Conservation (phyloP, 2,888 invertebrate genomes). For the Rhamphomyia laevipes region DNA sequence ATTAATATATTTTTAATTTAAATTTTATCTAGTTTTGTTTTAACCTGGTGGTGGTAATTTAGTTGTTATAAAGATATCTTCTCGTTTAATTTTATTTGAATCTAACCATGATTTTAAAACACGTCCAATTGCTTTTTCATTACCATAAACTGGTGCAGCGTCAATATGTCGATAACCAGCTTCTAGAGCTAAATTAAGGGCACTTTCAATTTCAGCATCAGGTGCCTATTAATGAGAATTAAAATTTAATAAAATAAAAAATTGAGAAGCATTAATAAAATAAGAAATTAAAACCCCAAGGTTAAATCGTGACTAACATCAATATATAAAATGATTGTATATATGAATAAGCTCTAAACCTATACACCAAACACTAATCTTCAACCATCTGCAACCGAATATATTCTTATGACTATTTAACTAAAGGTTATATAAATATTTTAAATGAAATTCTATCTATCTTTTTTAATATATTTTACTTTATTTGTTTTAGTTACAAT, state of each 20-base stretch:
- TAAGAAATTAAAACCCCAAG: conserved; percentile 6
- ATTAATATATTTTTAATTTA: too few relatives aligned
- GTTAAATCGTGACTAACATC: too few relatives aligned
- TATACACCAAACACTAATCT: too few relatives aligned
- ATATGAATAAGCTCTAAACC: too few relatives aligned
- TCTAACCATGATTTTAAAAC: conserved; percentile 60
- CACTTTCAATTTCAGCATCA: conserved; percentile 52
- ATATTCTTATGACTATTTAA: neutral
- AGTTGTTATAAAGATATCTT: conserved; percentile 74
- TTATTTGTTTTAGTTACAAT: too few relatives aligned
- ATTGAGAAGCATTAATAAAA: neutral
- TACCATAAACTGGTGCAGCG: conserved; percentile 64
- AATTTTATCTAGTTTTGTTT: too few relatives aligned
- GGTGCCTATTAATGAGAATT: conserved; percentile 43
- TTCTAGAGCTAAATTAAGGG: conserved; percentile 56
- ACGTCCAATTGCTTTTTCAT: conserved; percentile 63
- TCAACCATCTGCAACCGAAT: too few relatives aligned
- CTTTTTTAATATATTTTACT: too few relatives aligned
- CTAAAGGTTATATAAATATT: neutral
- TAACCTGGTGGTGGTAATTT: conserved; percentile 62
- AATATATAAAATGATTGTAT: too few relatives aligned
- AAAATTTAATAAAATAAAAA: neutral
- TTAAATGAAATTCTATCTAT: neutral
- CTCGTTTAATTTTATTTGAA: conserved; percentile 53
- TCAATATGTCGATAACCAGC: conserved; percentile 77